phyloP scores from a whole-genome alignment of 2,797 vertebrate genomes.

The Hippopotamyrus pictus region DNA sequence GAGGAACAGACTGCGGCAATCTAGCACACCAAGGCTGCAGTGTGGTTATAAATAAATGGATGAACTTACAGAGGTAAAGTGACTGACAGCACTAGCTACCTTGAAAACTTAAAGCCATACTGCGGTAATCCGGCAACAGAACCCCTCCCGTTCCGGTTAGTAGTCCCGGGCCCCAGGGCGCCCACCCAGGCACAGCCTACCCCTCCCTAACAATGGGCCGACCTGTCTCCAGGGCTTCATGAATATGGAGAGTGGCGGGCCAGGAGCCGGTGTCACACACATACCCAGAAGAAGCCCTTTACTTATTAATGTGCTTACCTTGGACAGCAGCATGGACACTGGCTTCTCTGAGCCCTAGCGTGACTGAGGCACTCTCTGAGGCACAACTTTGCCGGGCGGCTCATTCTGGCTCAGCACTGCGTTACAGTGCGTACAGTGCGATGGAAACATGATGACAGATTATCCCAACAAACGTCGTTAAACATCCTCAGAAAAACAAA shows the following conservation, averaged over 20 bases:
- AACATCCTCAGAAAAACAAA: not conserved
- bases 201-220: slow-evolving; percentile 58
- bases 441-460: not conserved
- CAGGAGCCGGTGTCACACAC: slow-evolving; percentile 54
- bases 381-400: not conserved
- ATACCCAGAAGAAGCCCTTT: not conserved
- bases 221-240: slow-evolving; percentile 58
- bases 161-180: slow-evolving; percentile 19
- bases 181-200: slow-evolving; percentile 20
- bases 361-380: not conserved
- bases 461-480: not conserved
- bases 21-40: not conserved
- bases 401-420: not conserved
- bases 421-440: not conserved
- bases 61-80: slow-evolving; percentile 12
- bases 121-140: not conserved
- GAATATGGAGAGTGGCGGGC: slow-evolving; percentile 61
- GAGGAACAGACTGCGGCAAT: not conserved
- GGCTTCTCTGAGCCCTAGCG: slow-evolving; percentile 11
- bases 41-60: slow-evolving; percentile 26
- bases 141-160: slow-evolving; percentile 23
- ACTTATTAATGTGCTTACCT: slow-evolving; percentile 26
- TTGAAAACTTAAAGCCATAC: slow-evolving; percentile 1
- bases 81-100: slow-evolving; percentile 19
- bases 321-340: not conserved